Conservation (phyloP, 2,113 vertebrate genomes). For the Ahaetulla prasina region DNA sequence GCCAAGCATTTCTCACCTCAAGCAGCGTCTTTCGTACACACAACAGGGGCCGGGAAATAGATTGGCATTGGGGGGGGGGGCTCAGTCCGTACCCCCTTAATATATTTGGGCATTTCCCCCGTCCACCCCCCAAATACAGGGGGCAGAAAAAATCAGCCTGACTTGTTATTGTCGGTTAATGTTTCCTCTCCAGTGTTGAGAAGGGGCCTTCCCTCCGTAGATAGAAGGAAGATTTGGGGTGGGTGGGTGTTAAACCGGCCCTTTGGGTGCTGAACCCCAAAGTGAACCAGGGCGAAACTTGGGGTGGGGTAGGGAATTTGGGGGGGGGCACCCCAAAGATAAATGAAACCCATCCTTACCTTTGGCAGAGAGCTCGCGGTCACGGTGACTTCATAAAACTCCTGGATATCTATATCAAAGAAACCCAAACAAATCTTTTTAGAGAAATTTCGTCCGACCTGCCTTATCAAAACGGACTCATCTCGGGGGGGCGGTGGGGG, state of each 20-base stretch:
- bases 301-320: not conserved
- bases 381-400: not conserved
- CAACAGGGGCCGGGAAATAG: not conserved
- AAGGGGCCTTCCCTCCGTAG: not conserved
- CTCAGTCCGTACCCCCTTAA: not conserved
- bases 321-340: not conserved
- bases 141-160: not conserved
- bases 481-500: not conserved
- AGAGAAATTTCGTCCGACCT: not conserved
- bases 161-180: not conserved
- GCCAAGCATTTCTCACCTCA: too few relatives aligned
- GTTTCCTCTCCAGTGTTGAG: not conserved
- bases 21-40: too few relatives aligned
- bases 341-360: not conserved
- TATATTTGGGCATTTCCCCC: not conserved
- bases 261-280: not conserved
- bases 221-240: not conserved
- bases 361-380: not conserved
- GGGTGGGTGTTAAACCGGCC: rapidly evolving
- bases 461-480: not conserved
- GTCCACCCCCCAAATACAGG: not conserved
- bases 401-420: not conserved
- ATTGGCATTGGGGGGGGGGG: not conserved
- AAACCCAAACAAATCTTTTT: not conserved
- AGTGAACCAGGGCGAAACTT: not conserved